Conservation (phyloP, 2,113 vertebrate species). For the Prunella fulvescens region DNA sequence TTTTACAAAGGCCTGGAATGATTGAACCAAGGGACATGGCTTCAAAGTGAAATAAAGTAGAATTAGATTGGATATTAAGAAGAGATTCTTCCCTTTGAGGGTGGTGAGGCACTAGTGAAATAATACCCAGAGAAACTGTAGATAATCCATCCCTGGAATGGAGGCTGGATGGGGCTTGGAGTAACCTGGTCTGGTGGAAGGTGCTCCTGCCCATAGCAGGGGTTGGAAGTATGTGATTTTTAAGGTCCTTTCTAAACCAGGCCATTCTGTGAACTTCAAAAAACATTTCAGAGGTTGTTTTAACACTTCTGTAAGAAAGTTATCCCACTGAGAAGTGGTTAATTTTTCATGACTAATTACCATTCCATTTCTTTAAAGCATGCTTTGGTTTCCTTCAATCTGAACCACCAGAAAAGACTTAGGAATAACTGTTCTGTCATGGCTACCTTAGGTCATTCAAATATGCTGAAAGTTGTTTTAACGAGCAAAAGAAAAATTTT, state of each 20-base stretch:
- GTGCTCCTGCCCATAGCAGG: too few relatives aligned
- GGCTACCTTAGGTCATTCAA: background rate
- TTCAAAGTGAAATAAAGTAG: background rate
- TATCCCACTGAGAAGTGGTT: background rate
- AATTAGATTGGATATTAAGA: background rate
- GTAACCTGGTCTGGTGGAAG: background rate
- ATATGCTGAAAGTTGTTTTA: background rate
- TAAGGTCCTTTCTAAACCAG: background rate
- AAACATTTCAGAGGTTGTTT: background rate
- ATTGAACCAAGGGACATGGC: too few relatives aligned
- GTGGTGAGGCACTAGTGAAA: background rate
- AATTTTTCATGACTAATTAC: background rate
- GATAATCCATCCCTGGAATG: background rate
- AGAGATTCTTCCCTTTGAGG: background rate
- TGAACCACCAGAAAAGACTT: background rate
- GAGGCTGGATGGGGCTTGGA: too few relatives aligned
- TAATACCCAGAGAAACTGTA: background rate
- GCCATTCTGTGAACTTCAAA: background rate
- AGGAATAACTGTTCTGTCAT: background rate
- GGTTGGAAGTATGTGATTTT: background rate
- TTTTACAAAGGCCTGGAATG: accelerated
- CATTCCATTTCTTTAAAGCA: background rate
- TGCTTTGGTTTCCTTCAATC: background rate
- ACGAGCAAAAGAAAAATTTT: background rate
- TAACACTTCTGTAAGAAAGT: background rate